phyloP scores from a whole-genome alignment of 2,113 vertebrate genomes.

The Corythaeola cristata region DNA sequence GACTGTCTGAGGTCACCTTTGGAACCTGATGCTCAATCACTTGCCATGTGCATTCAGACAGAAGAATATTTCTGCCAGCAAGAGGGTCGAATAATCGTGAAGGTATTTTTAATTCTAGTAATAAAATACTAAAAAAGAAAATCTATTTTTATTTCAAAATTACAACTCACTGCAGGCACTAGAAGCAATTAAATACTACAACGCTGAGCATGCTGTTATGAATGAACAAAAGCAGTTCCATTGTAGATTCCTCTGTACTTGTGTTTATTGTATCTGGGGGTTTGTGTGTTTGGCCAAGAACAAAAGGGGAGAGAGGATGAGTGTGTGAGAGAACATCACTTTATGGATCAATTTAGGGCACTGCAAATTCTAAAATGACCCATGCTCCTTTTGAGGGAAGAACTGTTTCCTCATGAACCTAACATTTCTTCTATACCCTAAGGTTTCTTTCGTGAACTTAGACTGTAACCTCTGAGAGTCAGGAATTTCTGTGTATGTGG shows the following conservation, averaged over 20 bases:
- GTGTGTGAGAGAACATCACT: accelerated
- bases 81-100: neutral
- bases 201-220: neutral
- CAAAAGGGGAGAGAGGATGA: neutral
- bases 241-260: neutral
- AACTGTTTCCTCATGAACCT: neutral
- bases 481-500: neutral
- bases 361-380: neutral
- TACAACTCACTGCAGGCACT: neutral
- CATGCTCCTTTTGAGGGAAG: neutral
- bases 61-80: neutral
- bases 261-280: neutral
- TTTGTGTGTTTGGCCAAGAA: neutral
- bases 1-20: neutral
- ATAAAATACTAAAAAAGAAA: neutral
- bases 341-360: neutral
- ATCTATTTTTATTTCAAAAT: neutral
- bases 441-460: neutral
- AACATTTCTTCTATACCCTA: neutral
- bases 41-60: neutral
- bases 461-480: neutral
- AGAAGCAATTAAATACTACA: neutral
- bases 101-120: neutral
- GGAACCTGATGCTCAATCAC: neutral
- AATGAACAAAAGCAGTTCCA: constrained; percentile 2